Conservation (phyloP, 1,140 invertebrate genomes). For the Arion vulgaris region DNA sequence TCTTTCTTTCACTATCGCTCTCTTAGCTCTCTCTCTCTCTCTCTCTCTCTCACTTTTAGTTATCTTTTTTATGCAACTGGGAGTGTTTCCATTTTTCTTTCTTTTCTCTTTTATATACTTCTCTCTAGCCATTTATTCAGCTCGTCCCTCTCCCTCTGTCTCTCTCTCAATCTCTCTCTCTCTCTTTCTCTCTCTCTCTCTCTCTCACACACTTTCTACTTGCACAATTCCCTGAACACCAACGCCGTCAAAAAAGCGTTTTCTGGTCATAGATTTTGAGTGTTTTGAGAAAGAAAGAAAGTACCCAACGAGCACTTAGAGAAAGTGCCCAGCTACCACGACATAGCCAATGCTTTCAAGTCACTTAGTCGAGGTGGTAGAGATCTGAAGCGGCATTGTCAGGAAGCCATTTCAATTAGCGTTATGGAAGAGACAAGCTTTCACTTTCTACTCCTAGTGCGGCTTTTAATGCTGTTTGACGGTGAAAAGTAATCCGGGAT, state of each 20-base stretch:
- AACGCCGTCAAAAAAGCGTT: not conserved
- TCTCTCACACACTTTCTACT: not conserved
- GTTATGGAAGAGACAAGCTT: not conserved
- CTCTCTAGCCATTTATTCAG: not conserved
- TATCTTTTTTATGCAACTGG: too few species aligned
- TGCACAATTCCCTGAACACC: not conserved
- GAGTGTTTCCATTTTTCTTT: too few species aligned
- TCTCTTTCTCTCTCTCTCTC: not conserved
- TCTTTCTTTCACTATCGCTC: not conserved
- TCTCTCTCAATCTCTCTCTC: too few species aligned
- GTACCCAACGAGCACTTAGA: not conserved
- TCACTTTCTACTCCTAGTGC: not conserved
- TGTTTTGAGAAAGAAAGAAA: not conserved
- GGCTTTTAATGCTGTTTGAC: constrained; percentile 3
- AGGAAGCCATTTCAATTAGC: not conserved
- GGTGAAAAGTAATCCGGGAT: constrained; percentile 3
- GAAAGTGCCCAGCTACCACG: not conserved
- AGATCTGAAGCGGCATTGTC: not conserved
- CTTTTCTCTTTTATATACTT: too few species aligned
- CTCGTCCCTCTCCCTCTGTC: not conserved
- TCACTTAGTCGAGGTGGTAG: not conserved
- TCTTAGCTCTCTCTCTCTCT: too few species aligned
- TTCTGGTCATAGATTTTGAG: not conserved
- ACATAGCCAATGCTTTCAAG: not conserved
- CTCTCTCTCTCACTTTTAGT: too few species aligned